A percentile compares a stretch with the other conserved stretches of the same genome.
Conservation (phyloP, 2,797 vertebrate genomes). For the Rousettus madagascariensis region DNA sequence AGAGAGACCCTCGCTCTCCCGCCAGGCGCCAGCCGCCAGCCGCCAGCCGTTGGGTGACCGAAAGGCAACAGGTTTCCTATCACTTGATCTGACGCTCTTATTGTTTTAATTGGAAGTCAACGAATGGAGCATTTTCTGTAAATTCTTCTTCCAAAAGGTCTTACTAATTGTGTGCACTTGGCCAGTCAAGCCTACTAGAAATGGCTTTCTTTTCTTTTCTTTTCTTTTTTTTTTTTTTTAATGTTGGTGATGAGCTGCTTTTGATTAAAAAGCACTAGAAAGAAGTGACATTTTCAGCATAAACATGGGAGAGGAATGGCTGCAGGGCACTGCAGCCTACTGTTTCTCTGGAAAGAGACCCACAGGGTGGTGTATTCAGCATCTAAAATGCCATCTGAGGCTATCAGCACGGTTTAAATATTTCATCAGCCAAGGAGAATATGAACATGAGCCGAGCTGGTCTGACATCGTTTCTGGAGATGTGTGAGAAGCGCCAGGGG, state of each 20-base stretch:
- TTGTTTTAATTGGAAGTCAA: constrained; percentile 69
- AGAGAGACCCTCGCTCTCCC: neutral
- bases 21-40: neutral
- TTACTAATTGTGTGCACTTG: constrained; percentile 74
- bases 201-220: neutral
- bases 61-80: constrained; percentile 52
- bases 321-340: neutral
- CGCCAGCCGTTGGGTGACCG: constrained; percentile 33
- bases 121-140: constrained; percentile 53
- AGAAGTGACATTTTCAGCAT: constrained; percentile 57
- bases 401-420: constrained; percentile 71
- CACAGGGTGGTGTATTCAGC: constrained; percentile 64
- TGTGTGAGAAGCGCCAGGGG: constrained; percentile 50
- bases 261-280: constrained; percentile 75
- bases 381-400: constrained; percentile 65
- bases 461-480: constrained; percentile 48
- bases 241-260: constrained; percentile 69
- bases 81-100: constrained; percentile 48
- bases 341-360: constrained; percentile 46
- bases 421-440: constrained; percentile 65
- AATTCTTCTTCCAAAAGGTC: constrained; percentile 69
- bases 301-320: constrained; percentile 44
- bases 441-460: constrained; percentile 39
- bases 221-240: constrained; percentile 48
- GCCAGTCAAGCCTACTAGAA: constrained; percentile 69